Evolutionary conservation across 2,797 vertebrate genomes (phyloP).

Genomic region (Streptopelia turtur): DNA sequence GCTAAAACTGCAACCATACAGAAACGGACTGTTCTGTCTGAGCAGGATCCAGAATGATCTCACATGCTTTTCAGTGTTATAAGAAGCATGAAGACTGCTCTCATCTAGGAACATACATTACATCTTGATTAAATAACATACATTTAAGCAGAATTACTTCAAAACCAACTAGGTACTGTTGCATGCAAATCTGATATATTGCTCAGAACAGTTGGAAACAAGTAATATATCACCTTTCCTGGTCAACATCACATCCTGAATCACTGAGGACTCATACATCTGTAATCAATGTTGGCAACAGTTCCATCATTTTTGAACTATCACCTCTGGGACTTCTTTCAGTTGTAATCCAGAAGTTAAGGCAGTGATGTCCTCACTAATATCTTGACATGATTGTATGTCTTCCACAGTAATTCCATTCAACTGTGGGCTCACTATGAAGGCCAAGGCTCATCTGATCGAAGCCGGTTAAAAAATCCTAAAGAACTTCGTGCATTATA

Average conservation of each 20-base stretch:
- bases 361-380: background rate
- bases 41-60: background rate
- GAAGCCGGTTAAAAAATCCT: background rate
- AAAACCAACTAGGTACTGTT: background rate
- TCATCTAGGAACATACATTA: background rate
- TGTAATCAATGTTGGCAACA: background rate
- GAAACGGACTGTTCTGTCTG: background rate
- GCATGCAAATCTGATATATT: background rate
- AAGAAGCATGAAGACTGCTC: background rate
- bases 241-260: background rate
- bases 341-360: background rate
- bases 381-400: background rate
- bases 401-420: background rate
- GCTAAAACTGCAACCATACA: background rate
- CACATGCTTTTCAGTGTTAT: background rate
- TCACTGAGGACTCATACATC: background rate
- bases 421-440: background rate
- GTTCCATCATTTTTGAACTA: background rate
- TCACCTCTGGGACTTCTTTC: background rate
- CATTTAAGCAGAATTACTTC: background rate
- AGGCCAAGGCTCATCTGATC: background rate
- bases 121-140: background rate
- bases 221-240: background rate
- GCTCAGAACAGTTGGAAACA: background rate
- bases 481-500: background rate